Evolutionary conservation across 2,797 vertebrate genomes (phyloP).

Genomic region (Trachurus trachurus): DNA sequence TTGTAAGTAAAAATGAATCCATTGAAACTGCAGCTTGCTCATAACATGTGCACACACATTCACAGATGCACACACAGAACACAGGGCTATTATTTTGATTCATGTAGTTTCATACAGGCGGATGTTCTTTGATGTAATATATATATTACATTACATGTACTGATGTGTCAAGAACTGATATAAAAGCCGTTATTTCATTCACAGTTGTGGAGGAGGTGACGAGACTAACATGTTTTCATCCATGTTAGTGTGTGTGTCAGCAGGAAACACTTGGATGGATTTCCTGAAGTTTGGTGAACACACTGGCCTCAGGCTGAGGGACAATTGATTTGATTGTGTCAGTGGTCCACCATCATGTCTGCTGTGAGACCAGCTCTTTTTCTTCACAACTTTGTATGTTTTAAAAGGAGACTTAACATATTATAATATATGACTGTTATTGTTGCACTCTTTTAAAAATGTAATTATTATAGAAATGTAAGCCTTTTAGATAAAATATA

Average conservation of each 20-base stretch:
- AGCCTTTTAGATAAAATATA: background rate
- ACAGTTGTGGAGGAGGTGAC: conserved; percentile 12
- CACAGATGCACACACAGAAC: conserved; percentile 12
- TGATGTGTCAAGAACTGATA: conserved; percentile 39
- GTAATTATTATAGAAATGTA: background rate
- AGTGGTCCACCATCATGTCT: conserved; percentile 20
- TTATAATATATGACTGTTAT: conserved; percentile 3
- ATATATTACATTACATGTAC: conserved; percentile 41
- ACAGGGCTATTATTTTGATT: conserved; percentile 46
- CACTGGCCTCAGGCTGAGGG: conserved; percentile 26
- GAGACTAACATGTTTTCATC: conserved; percentile 13
- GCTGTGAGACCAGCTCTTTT: conserved; percentile 8
- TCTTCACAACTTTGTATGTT: background rate
- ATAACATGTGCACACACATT: background rate
- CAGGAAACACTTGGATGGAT: conserved; percentile 51
- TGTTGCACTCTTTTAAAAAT: background rate
- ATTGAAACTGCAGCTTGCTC: background rate
- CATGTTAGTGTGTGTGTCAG: conserved; percentile 25
- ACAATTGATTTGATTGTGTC: conserved; percentile 68
- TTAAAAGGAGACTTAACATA: background rate
- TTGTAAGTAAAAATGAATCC: background rate
- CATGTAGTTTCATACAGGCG: conserved; percentile 56
- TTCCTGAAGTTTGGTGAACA: conserved; percentile 43
- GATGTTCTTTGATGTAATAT: conserved; percentile 44
- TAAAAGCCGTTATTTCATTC: conserved; percentile 50